Evolutionary conservation across 2,797 vertebrate genomes (phyloP).

Genomic region (Hoplostethus mediterraneus): DNA sequence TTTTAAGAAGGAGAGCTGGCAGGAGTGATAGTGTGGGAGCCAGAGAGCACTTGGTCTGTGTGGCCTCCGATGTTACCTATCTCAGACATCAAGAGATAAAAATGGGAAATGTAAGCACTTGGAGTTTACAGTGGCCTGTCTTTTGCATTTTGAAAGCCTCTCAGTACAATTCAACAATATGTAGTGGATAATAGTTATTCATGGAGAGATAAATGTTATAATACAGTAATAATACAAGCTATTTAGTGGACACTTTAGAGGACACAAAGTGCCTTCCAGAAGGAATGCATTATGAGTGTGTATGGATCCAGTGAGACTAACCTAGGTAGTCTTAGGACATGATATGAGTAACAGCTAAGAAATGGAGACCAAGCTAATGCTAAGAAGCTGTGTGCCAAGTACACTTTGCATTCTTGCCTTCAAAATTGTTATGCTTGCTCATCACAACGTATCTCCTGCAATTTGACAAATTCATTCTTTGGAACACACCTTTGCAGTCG

Average conservation of each 20-base stretch:
- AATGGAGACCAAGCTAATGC: neutral
- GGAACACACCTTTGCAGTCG: constrained; percentile 11
- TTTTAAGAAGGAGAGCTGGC: neutral
- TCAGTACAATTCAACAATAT: neutral
- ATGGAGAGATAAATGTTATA: neutral
- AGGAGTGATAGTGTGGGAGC: neutral
- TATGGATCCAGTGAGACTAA: too few relatives aligned
- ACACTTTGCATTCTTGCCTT: neutral
- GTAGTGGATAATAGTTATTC: neutral
- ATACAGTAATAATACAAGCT: neutral
- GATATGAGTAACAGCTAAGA: neutral
- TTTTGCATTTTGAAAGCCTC: neutral
- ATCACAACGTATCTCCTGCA: neutral
- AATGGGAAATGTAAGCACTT: neutral
- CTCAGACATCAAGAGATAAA: neutral
- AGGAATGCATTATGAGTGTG: neutral
- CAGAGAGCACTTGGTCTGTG: neutral
- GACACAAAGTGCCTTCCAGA: neutral
- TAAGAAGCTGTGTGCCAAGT: neutral
- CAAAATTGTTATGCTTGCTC: neutral
- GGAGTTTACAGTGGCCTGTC: neutral
- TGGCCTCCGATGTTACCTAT: neutral
- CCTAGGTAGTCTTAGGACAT: neutral
- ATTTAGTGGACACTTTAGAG: neutral
- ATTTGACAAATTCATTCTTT: constrained; percentile 19